Conservation (phyloP, 2,113 vertebrate species). For the Strigops habroptila region DNA sequence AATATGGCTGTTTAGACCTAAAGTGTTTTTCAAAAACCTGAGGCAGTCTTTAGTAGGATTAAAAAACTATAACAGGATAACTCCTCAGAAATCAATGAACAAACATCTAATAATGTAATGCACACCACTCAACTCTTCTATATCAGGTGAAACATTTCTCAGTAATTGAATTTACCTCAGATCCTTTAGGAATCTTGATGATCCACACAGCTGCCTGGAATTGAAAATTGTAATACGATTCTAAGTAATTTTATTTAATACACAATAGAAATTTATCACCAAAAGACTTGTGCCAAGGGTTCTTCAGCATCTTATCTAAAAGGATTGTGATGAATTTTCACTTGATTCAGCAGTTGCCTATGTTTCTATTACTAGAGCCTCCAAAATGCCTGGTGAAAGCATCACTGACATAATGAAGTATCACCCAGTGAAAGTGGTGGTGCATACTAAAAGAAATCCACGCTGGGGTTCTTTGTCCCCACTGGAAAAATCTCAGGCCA, state of each 20-base stretch:
- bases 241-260: conserved; percentile 41
- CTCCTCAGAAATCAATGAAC: conserved; percentile 56
- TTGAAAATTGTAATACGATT: conserved; percentile 49
- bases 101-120: conserved; percentile 51
- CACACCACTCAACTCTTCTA: conserved; percentile 33
- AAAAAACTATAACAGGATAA: conserved; percentile 49
- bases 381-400: background rate
- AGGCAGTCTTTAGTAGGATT: conserved; percentile 24
- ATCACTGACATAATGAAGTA: background rate
- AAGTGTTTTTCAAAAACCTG: background rate
- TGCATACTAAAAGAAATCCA: background rate
- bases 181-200: conserved; percentile 58
- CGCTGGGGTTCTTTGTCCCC: background rate
- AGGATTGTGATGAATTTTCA: conserved; percentile 44
- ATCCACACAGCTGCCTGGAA: conserved; percentile 9
- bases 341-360: conserved; percentile 30
- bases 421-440: background rate
- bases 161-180: conserved; percentile 48
- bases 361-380: conserved; percentile 15
- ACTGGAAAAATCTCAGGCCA: background rate
- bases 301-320: conserved; percentile 33
- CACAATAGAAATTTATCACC: conserved; percentile 27
- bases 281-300: background rate
- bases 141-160: conserved; percentile 33
- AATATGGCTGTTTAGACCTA: background rate